Conservation (phyloP, 2,113 vertebrate genomes). For the Puffinus mauretanicus region DNA sequence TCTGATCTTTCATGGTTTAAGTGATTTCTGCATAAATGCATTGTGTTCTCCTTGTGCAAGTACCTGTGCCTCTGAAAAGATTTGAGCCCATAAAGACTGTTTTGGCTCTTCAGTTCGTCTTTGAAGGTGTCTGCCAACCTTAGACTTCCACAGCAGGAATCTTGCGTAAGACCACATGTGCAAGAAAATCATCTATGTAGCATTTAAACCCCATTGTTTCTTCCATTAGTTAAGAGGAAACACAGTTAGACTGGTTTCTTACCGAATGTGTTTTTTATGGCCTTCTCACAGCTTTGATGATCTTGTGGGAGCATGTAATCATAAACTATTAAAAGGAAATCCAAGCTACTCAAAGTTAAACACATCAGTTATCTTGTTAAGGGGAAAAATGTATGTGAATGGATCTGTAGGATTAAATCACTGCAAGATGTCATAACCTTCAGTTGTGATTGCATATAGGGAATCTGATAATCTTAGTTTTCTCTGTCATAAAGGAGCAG, state of each 20-base stretch:
- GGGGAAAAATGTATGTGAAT: neutral
- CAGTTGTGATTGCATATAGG: neutral
- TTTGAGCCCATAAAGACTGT: neutral
- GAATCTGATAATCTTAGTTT: neutral
- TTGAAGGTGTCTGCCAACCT: conserved; percentile 44
- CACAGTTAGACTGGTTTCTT: conserved; percentile 22
- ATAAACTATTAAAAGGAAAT: conserved; percentile 21
- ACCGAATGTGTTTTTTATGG: conserved; percentile 31
- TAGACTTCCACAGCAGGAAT: neutral
- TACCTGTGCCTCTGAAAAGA: neutral
- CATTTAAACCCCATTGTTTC: conserved; percentile 53
- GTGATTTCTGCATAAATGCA: neutral
- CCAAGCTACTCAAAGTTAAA: neutral
- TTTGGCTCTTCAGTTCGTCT: neutral
- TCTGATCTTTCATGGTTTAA: neutral
- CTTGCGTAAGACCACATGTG: conserved; percentile 52
- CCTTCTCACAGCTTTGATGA: conserved; percentile 29
- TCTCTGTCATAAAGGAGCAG: neutral
- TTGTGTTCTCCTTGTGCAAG: neutral
- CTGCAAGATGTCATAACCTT: neutral
- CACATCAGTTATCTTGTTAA: neutral
- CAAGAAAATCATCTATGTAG: conserved; percentile 6
- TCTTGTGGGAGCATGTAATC: conserved; percentile 23
- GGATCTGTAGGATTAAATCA: neutral
- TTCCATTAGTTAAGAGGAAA: conserved; percentile 51